phyloP scores from a whole-genome alignment of 2,113 vertebrate genomes.

The Pipa parva region DNA sequence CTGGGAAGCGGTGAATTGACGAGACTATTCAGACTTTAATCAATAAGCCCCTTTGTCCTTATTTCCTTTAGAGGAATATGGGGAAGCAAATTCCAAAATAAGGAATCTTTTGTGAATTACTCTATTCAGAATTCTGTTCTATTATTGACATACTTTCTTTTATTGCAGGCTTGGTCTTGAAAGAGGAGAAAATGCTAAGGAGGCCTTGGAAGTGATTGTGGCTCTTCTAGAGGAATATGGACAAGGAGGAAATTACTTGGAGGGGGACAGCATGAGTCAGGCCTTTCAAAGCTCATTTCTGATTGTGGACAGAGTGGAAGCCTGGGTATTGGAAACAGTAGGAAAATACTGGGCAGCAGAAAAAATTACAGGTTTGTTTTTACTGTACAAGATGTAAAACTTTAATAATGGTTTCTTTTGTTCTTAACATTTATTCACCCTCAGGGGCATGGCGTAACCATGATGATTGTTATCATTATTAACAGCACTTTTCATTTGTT shows the following conservation, averaged over 20 bases:
- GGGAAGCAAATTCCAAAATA: too few species aligned
- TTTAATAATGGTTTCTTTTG: too few species aligned
- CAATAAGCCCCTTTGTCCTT: too few species aligned
- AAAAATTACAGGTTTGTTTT: constrained; percentile 68
- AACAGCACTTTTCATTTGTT: not conserved
- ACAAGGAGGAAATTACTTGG: constrained; percentile 73
- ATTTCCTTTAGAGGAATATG: too few species aligned
- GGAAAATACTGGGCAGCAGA: constrained; percentile 75
- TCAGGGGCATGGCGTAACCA: too few species aligned
- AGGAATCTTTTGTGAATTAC: too few species aligned
- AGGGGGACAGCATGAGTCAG: constrained; percentile 60
- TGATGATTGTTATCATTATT: not conserved
- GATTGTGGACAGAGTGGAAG: constrained; percentile 68
- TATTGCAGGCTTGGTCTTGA: constrained; percentile 68
- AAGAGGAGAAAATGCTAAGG: constrained; percentile 67
- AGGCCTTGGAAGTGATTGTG: constrained; percentile 66
- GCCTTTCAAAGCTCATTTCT: constrained; percentile 68
- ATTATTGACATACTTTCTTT: too few species aligned
- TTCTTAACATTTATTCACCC: too few species aligned
- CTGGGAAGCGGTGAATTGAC: too few species aligned
- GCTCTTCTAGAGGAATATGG: constrained; percentile 68
- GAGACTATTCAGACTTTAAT: too few species aligned
- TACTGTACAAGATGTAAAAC: too few species aligned
- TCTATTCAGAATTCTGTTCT: too few species aligned
- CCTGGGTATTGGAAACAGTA: constrained; percentile 71